Percentiles rank a stretch among this genome's conserved stretches.
phyloP scores from a whole-genome alignment of 1,140 invertebrate genomes.

The Littorina saxatilis region DNA sequence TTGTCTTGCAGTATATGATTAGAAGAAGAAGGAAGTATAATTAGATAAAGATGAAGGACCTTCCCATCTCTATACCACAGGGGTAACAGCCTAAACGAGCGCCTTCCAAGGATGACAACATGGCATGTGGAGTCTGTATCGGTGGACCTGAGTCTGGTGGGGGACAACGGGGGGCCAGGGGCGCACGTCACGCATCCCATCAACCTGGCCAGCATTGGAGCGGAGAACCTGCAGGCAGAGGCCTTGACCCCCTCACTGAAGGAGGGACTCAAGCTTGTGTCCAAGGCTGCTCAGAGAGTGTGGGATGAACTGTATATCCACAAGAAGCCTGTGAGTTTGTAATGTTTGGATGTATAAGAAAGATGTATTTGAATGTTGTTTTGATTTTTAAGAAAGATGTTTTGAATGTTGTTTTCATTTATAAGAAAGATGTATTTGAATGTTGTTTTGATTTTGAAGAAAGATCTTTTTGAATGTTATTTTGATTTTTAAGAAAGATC shows the following conservation, averaged over 20 bases:
- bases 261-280: slow-evolving; percentile 89
- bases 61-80: background rate
- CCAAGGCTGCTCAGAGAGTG: slow-evolving; percentile 90
- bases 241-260: slow-evolving; percentile 76
- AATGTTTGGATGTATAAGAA: no score
- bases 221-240: background rate
- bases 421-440: no score
- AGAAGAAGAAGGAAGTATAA: no score
- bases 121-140: slow-evolving; percentile 62
- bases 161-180: slow-evolving; percentile 31
- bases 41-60: no score
- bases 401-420: no score
- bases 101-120: slow-evolving; percentile 58
- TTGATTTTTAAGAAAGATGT: no score
- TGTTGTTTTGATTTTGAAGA: no score
- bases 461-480: no score
- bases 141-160: slow-evolving; percentile 31
- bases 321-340: slow-evolving; percentile 92
- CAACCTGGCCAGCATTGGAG: background rate
- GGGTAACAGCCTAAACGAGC: slow-evolving; percentile 56
- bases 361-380: no score
- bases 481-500: no score
- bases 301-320: slow-evolving; percentile 98
- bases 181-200: slow-evolving; percentile 5
- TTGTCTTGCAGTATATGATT: no score